A percentile compares a stretch with the other conserved stretches of the same genome.
phyloP scores from a whole-genome alignment of 2,113 vertebrate genomes.

The Mus pahari region DNA sequence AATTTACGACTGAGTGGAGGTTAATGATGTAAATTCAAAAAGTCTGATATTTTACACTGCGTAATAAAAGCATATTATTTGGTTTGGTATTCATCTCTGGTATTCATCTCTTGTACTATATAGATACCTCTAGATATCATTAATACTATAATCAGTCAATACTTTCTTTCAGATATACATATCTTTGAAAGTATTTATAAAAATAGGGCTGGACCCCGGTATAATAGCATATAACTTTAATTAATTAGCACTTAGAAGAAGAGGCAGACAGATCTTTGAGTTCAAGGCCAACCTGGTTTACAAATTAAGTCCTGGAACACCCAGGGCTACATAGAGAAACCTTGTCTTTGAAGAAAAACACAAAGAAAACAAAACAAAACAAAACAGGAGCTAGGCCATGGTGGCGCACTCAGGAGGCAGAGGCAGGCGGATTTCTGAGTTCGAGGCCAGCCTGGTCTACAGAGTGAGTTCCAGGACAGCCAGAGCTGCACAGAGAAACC shows the following conservation, averaged over 20 bases:
- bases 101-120: neutral
- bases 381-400: too few relatives aligned
- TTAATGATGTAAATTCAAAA: conserved; percentile 9
- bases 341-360: neutral
- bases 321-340: neutral
- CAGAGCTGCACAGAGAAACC: too few relatives aligned
- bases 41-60: conserved; percentile 26
- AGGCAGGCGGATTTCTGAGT: too few relatives aligned
- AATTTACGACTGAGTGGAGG: neutral
- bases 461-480: too few relatives aligned
- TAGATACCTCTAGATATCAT: neutral
- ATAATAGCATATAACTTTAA: neutral
- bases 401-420: too few relatives aligned
- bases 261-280: neutral
- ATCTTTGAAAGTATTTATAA: neutral
- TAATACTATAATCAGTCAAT: neutral
- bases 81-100: neutral
- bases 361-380: neutral
- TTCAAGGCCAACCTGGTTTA: neutral
- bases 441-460: too few relatives aligned
- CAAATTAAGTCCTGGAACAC: neutral
- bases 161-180: neutral
- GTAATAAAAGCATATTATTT: conserved; percentile 23
- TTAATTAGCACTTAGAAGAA: neutral
- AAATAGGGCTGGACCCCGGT: neutral